Percentiles rank a stretch among this genome's conserved stretches.
These are phyloP conservation scores for Ptychadena robeensis DNA, from an alignment of 2,797 vertebrate species.

Conservation along the genomic window DNA sequence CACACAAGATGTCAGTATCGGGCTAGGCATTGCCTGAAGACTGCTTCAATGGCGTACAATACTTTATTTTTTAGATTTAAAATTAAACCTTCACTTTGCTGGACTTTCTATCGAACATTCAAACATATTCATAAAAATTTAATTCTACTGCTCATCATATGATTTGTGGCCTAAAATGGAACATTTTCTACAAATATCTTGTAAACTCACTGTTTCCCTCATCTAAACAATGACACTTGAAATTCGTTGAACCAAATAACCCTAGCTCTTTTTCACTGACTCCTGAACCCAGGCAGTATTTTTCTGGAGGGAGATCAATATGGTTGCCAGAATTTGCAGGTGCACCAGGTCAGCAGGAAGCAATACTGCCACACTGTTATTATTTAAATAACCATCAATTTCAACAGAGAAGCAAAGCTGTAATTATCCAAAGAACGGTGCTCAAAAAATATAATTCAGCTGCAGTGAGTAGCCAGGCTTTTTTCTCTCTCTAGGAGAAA, in stretches of 20 bases:
- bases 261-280: neutral
- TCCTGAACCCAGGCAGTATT: neutral
- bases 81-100: neutral
- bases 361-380: slow-evolving; percentile 22
- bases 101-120: neutral
- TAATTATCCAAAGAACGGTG: slow-evolving; percentile 14
- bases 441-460: neutral
- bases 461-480: neutral
- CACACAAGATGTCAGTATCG: slow-evolving; percentile 42
- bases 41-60: neutral
- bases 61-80: neutral
- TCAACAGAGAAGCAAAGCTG: slow-evolving; percentile 10
- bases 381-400: slow-evolving; percentile 34
- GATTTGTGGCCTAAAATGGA: neutral
- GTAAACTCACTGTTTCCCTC: neutral
- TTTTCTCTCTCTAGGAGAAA: neutral
- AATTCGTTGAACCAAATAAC: neutral
- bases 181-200: neutral
- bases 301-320: slow-evolving; percentile 26
- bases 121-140: neutral
- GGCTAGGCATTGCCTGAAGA: neutral
- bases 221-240: neutral
- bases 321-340: slow-evolving; percentile 34
- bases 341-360: slow-evolving; percentile 24
- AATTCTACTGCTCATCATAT: neutral